Evolutionary conservation across 2,113 vertebrate genomes (phyloP), one percentile per base, ranked within the genome.

Genomic region (Macquaria ambigua): DNA sequence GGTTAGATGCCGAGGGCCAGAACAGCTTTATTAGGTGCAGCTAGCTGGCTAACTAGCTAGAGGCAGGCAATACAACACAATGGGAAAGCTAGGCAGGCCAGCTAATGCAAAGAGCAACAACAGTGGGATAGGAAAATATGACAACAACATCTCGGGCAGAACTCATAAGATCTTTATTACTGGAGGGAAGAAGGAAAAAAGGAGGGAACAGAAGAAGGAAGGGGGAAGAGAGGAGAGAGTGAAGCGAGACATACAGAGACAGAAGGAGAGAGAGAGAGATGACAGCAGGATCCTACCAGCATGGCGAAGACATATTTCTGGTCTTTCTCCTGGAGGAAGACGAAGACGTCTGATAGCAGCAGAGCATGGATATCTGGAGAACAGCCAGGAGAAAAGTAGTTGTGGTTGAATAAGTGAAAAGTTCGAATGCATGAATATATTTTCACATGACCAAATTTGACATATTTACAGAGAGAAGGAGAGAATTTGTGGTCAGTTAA

Each of bases 291-390:
- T 78, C 97, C 92, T 97, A 99, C 98, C 97, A 99, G 90, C 87
- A 98, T 97, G 12, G 98, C 97, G 70, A 97, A 99, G 75, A 97
- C 86, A 7, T 97, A 99, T 87, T 98, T 99, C 95, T 99, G 98
- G 91, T 99, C 98, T 88, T 99, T 99, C 92, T 99, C 98, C 91
- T 99, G 98, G 77, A 99, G 97, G 95, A 99, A 99, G 67, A 99
- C 88, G 1, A 99, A 94, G 76, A 98, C 91, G 23, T 98, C 98
- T 21, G 97, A 97, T 34, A 99, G 96, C 4, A 99, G 96, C 77
- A 99, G 93, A 41, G 98, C 97, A n/a, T 97, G 97, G 63, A 98
- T 96, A 68, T 99, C 98, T 99, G 95, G 69, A 69, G 72, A 81
- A 85, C n/a, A 20, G 69, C 55, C 18, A 79, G 64, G 8, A 77